A percentile compares a stretch with the other conserved stretches of the same genome.
Conservation (phyloP, 2,888 invertebrate species). For the Camptogramma bilineatum region DNA sequence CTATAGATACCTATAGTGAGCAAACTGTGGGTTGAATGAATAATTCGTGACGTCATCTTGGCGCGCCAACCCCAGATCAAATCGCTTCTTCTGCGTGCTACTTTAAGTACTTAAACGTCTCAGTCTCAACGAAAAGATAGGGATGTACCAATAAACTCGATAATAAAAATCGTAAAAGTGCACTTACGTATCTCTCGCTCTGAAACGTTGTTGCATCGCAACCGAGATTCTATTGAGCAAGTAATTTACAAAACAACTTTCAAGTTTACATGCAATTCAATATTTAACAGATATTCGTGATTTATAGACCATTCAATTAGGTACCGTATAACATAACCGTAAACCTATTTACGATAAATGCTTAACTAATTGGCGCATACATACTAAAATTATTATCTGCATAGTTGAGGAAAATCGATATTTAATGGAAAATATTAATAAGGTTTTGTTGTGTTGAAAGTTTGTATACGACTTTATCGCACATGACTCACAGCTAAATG, state of each 20-base stretch:
- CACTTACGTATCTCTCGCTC: slow-evolving; percentile 12
- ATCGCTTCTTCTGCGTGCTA: slow-evolving; percentile 59
- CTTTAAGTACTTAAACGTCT: slow-evolving; percentile 18
- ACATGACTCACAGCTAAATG: slow-evolving; percentile 5
- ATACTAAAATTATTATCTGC: slow-evolving; percentile 10
- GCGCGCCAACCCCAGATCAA: slow-evolving; percentile 68
- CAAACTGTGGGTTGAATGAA: slow-evolving; percentile 49
- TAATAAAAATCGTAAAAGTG: slow-evolving; percentile 25
- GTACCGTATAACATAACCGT: slow-evolving; percentile 31
- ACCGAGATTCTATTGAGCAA: slow-evolving; percentile 26
- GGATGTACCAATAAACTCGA: slow-evolving; percentile 20
- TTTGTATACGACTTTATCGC: slow-evolving; percentile 7
- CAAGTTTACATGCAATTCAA: slow-evolving; percentile 30
- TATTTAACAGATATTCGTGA: slow-evolving; percentile 26
- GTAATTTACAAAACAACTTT: slow-evolving; percentile 10
- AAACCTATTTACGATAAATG: slow-evolving; percentile 33
- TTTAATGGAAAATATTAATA: slow-evolving; percentile 1
- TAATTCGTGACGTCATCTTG: slow-evolving; percentile 72
- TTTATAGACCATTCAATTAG: slow-evolving; percentile 28
- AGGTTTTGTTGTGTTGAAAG: background rate
- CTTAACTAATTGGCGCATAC: slow-evolving; percentile 28
- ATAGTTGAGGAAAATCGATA: slow-evolving; percentile 24
- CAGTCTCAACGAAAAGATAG: slow-evolving; percentile 16
- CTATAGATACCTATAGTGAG: slow-evolving; percentile 1
- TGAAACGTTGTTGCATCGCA: slow-evolving; percentile 2